Evolutionary conservation across 2,797 vertebrate genomes (phyloP).

Genomic region (Gila robusta): DNA sequence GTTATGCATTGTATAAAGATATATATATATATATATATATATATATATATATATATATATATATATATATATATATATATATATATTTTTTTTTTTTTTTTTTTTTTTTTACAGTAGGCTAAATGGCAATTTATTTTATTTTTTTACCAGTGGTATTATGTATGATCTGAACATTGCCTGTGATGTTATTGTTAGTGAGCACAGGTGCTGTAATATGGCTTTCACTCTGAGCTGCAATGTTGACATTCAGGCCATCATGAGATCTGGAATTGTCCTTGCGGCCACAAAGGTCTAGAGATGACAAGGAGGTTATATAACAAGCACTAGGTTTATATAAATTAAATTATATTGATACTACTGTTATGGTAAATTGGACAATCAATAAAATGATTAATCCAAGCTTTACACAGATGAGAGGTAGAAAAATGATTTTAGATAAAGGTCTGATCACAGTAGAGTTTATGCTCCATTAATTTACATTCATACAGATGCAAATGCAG

Average conservation of each 20-base stretch:
- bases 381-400: no score
- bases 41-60: no score
- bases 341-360: neutral
- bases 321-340: neutral
- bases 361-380: neutral
- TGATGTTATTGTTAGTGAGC: neutral
- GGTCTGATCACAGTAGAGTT: no score
- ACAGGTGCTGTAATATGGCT: neutral
- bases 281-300: neutral
- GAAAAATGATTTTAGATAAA: no score
- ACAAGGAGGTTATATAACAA: neutral
- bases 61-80: no score
- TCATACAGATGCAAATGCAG: no score
- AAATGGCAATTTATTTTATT: neutral
- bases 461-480: no score
- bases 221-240: neutral
- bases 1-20: neutral
- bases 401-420: no score
- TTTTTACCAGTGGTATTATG: neutral
- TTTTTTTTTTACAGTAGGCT: no score
- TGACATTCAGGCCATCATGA: neutral
- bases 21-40: no score
- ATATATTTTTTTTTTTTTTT: no score
- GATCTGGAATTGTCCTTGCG: neutral
- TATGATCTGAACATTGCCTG: slow-evolving; percentile 5